Base-by-base conservation (phyloP, 2,113 vertebrate species). In the Mustela nigripes region DNA sequence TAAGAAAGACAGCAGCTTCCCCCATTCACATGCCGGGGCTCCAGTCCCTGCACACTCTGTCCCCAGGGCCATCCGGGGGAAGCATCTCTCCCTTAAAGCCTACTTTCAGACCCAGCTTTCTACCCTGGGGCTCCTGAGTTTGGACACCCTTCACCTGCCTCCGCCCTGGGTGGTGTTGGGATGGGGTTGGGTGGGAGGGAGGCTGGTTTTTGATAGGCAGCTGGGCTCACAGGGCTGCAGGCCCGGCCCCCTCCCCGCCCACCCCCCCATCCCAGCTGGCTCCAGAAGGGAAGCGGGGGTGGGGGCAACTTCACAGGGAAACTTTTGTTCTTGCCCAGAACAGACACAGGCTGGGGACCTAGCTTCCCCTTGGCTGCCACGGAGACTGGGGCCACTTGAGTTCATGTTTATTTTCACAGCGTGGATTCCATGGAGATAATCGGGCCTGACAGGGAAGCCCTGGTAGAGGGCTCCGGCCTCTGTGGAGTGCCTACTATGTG, bases 361-460 rank as follows among this genome's bases (percentile, higher is more conserved):
- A 97, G 96, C 96, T 98, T 98, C 98, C 97, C 99, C 98, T 97
- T 98, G 97, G 87, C 97, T 98, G 98, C 98, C 97, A 98, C 98
- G 97, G 98, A 98, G 98, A 98, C 99, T 83, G 76, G 97, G 98
- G 98, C 98, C 98, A 98, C 98, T 98, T 99, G 98, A 99, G 98
- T 98, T 98, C 98, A 98, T 98, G 98, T 99, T 99, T 99, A 99
- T 99, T 99, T 99, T 98, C 98, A 98, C 98, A 99, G 98, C 93
- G 95, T 81, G 96, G 98, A 97, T 96, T 98, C 98, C 95, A 95
- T 98, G 98, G 98, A 98, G 42, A 99, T 98, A 98, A 98, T 98
- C 96, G 82, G 94, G 98, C 97, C 97, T 94, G 97, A 91, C 95
- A 97, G 98, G 97, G 96, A 92, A 92, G 53, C 88, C 93, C 80